A percentile compares a stretch with the other conserved stretches of the same genome.
phyloP scores from a whole-genome alignment of 2,113 vertebrate genomes.

The Ranitomeya variabilis region DNA sequence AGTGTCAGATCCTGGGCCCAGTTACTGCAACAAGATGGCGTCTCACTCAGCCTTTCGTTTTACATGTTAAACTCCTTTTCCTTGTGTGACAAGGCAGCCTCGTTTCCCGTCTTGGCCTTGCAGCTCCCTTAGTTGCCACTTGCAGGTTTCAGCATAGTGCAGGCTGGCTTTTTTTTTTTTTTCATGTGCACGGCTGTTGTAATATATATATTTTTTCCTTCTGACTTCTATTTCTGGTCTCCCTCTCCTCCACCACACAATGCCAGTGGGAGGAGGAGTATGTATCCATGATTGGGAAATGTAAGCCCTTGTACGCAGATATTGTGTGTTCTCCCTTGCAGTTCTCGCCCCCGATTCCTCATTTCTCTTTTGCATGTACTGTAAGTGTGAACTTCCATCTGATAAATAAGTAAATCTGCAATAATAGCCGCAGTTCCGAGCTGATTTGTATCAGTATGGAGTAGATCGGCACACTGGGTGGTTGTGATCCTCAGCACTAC shows the following conservation, averaged over 20 bases:
- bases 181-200: neutral
- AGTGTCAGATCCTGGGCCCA: slow-evolving; percentile 73
- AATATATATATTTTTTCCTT: neutral
- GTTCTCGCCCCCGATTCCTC: too few species aligned
- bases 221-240: slow-evolving; percentile 50
- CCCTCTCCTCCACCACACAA: slow-evolving; percentile 55
- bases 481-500: neutral
- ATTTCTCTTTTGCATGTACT: neutral
- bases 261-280: slow-evolving; percentile 64
- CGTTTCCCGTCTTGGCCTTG: slow-evolving; percentile 37
- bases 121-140: slow-evolving; percentile 23
- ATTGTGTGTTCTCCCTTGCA: too few species aligned
- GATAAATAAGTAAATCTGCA: neutral
- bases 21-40: slow-evolving; percentile 79
- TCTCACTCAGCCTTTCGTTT: slow-evolving; percentile 67
- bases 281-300: slow-evolving; percentile 54
- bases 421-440: neutral
- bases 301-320: too few species aligned
- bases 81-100: slow-evolving; percentile 46
- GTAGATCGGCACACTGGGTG: neutral
- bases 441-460: neutral
- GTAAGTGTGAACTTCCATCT: too few species aligned
- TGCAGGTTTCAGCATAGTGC: neutral
- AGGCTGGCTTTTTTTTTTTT: neutral
- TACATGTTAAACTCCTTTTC: slow-evolving; percentile 39